Base-by-base conservation (phyloP, 2,797 vertebrate species). In the Myoxocephalus aenaeus region DNA sequence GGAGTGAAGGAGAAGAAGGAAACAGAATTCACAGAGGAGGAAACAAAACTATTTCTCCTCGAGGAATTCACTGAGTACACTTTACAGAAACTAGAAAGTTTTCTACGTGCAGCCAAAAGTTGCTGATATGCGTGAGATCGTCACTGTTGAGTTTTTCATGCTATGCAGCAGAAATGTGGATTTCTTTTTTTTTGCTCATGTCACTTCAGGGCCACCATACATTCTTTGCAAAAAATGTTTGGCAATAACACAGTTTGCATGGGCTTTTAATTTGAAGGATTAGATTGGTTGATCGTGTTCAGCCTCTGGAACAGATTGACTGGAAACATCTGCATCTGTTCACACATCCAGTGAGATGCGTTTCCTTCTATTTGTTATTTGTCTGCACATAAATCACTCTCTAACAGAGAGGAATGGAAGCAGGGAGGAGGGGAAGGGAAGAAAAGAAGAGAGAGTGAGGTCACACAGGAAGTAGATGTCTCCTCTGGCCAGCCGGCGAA, bases 391-490 rank as follows among this genome's bases (percentile, higher is more conserved):
- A 53, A 53, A 25, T 53, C 50, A 32, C 11, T 51, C 22, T 50
- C 25, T 4, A 40, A 25, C 20, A 40, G 15, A 58, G 11, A 59
- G 63, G 14, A 57, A 27, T 32, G 22, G 38, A 53, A 44, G 5
- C 18, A 10, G 0, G 17, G 25, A 44, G 40, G 34, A 69, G n/a
- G 62, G n/a, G 50, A 62, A 54, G 15, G 17, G 50, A 58, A 59
- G 4, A 25, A 54, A 51, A 48, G 38, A 18, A 70, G 14, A 63
- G 46, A 70, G 71, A 44, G 15, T 32, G 20, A 68, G 62, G 76
- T 79, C 58, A 67, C 15, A 65, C 42, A 82, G 82, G 80, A 86
- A 83, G 73, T 25, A 32, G 1, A 70, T 46, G n/a, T 70, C 25
- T 85, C 81, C 40, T 75, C 38, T 38, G 59, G 46, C 50, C 36